Base-by-base conservation (phyloP, 2,888 invertebrate species). In the Clostera curtula region DNA sequence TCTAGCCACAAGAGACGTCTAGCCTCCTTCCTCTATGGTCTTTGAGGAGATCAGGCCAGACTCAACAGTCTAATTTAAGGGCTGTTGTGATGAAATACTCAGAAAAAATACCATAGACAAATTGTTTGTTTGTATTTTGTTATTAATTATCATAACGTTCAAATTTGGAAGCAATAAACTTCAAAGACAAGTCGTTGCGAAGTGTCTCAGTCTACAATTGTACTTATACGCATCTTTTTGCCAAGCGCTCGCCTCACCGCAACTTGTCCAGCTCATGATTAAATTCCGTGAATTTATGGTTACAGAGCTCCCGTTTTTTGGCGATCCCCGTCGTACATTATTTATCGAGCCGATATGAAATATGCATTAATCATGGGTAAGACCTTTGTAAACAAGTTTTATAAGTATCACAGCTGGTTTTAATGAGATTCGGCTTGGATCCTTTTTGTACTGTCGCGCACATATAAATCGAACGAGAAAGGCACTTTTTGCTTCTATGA, bases 261-360 rank as follows among this genome's bases (percentile, higher is more conserved):
- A 60, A 66, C 51, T 65, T 63, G 46, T 45, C 44, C 46, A 43
- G 49, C 52, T 56, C 61, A 69, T 73, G 70, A 73, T 76, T 75
- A 71, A 71, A 75, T 74, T 73, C 64, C 49, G 51, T 65, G 67
- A 74, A 62, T 72, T 72, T n/a, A 73, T 64, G 61, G 67, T 63
- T 60, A 61, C 51, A 61, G 57, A 62, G 65, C 48, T 47, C 47
- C 48, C 54, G 52, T 67, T 71, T 71, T 69, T 70, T 58, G 49
- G 56, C 52, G 52, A 54, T 45, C 41, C 41, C 41, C 41, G 44
- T 51, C 56, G 49, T 61, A 60, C 55, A 64, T 69, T 67, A 74
- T 75, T 74, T 71, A 73, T 69, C 50, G 59, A 43, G 31, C 39
- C 33, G 47, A 56, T 61, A 69, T 67, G 55, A 66, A 73, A 70